phyloP scores from a whole-genome alignment of 1,140 invertebrate species.

The Diachasma alloeum region DNA sequence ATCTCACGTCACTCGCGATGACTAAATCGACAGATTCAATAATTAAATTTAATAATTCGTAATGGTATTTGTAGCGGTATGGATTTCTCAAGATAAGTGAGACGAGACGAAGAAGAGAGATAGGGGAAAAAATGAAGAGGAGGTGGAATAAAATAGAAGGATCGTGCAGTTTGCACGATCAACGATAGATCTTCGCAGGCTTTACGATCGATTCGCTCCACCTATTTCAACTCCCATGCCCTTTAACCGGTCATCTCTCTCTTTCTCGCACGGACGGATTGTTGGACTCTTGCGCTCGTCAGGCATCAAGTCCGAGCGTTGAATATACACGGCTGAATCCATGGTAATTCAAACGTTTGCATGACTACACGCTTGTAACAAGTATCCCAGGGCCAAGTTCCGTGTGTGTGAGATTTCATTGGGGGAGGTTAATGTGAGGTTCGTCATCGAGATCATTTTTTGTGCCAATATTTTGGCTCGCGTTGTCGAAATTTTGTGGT shows the following conservation, averaged over 20 bases:
- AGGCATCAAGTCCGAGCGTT: neutral
- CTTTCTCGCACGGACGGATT: neutral
- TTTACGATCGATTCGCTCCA: slow-evolving; percentile 22
- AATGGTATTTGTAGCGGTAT: neutral
- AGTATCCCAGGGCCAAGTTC: neutral
- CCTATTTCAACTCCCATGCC: slow-evolving; percentile 28
- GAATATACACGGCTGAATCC: neutral
- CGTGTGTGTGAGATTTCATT: slow-evolving; percentile 2
- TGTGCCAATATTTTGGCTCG: no score
- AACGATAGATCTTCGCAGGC: slow-evolving; percentile 13
- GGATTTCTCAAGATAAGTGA: neutral
- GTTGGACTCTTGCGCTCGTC: neutral
- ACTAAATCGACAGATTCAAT: neutral
- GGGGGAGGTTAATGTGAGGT: neutral
- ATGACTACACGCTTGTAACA: slow-evolving; percentile 13
- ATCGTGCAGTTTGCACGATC: slow-evolving; percentile 20
- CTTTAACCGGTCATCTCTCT: slow-evolving; percentile 10
- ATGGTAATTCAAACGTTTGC: slow-evolving; percentile 12
- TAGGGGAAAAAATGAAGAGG: neutral
- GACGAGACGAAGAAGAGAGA: neutral
- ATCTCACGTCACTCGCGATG: neutral
- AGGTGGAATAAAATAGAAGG: neutral
- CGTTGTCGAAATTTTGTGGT: no score
- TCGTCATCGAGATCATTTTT: neutral
- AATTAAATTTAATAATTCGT: neutral